phyloP scores from a whole-genome alignment of 2,797 vertebrate genomes.

The Cottoperca gobio region DNA sequence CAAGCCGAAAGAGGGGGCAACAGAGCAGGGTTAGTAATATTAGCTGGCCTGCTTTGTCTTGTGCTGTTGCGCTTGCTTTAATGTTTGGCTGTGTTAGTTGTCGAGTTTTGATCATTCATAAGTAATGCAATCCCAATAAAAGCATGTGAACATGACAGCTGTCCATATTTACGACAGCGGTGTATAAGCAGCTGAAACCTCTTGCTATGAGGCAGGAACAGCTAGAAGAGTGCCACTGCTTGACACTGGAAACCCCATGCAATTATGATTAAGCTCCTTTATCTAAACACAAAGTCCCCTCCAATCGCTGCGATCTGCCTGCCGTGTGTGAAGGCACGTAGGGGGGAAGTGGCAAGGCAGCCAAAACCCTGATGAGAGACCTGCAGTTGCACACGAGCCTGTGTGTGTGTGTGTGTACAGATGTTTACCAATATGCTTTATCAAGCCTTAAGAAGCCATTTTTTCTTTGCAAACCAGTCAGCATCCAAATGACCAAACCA shows the following conservation, averaged over 20 bases:
- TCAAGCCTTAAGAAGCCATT: conserved; percentile 22
- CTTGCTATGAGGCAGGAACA: conserved; percentile 18
- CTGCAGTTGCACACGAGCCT: conserved; percentile 26
- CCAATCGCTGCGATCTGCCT: conserved; percentile 67
- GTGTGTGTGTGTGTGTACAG: neutral
- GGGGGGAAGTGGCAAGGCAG: conserved; percentile 51
- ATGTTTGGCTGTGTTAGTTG: no score
- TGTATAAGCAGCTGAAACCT: conserved; percentile 11
- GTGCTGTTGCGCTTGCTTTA: no score
- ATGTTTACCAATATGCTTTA: conserved; percentile 32
- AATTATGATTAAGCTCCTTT: conserved; percentile 70
- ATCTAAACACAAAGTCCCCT: conserved; percentile 76
- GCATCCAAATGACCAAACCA: conserved; percentile 41
- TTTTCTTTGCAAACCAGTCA: conserved; percentile 17
- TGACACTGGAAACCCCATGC: conserved; percentile 53
- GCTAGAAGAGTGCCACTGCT: conserved; percentile 12
- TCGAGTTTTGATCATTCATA: no score
- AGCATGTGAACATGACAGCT: no score
- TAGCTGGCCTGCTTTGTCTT: no score
- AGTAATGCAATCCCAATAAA: no score
- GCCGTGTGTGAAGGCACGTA: conserved; percentile 70
- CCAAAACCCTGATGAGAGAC: conserved; percentile 48
- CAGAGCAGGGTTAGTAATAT: no score
- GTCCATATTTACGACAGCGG: no score
- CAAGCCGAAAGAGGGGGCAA: no score